These are phyloP conservation scores for Mimas tiliae DNA, from an alignment of 2,888 invertebrate genomes.

Conservation along the genomic window DNA sequence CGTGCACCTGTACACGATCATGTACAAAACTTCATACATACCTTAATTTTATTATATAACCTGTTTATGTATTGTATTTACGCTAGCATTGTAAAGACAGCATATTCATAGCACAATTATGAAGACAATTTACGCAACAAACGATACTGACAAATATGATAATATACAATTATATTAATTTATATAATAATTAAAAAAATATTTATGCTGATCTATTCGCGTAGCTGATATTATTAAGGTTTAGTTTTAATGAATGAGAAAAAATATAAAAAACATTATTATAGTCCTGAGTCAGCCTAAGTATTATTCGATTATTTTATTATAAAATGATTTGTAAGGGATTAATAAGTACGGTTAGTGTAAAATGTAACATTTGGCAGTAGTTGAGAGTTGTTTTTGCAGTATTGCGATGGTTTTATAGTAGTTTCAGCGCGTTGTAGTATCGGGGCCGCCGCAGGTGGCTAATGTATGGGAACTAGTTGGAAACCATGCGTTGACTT, in stretches of 20 bases:
- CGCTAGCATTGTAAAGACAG: conserved; percentile 58
- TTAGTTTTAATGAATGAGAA: conserved; percentile 62
- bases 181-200: conserved; percentile 50
- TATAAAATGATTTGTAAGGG: conserved; percentile 48
- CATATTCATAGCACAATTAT: conserved; percentile 61
- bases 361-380: conserved; percentile 46
- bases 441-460: conserved; percentile 6
- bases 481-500: background rate
- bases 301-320: conserved; percentile 57
- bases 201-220: conserved; percentile 63
- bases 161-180: conserved; percentile 55
- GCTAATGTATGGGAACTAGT: background rate
- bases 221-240: conserved; percentile 73
- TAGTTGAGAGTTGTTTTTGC: conserved; percentile 37
- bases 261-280: conserved; percentile 51
- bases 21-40: conserved; percentile 30
- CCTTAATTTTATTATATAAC: conserved; percentile 24
- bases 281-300: conserved; percentile 69
- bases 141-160: conserved; percentile 57
- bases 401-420: conserved; percentile 11
- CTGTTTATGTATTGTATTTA: conserved; percentile 31
- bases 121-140: conserved; percentile 68
- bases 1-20: conserved; percentile 16
- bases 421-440: conserved; percentile 16
- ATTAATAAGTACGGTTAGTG: conserved; percentile 46